Evolutionary conservation across 2,888 invertebrate species (phyloP).

Genomic region (Dryococelus australis): DNA sequence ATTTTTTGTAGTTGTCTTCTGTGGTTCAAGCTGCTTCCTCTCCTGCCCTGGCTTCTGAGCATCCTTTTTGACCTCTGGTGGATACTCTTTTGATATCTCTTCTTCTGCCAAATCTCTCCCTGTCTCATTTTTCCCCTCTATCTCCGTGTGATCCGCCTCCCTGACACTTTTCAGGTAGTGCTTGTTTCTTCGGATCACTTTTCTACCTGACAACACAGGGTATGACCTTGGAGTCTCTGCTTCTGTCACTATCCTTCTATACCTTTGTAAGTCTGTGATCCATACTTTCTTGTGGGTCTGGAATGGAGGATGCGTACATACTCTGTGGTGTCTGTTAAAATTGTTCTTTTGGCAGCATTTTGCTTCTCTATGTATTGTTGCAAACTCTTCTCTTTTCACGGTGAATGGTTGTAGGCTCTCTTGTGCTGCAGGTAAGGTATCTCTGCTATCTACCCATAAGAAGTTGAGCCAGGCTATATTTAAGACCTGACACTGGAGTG

Average conservation of each 20-base stretch:
- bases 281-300: background rate
- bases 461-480: background rate
- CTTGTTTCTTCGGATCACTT: background rate
- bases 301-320: background rate
- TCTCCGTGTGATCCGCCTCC: background rate
- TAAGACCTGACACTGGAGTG: background rate
- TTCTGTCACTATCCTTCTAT: background rate
- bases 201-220: background rate
- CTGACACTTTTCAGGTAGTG: background rate
- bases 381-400: background rate
- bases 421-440: background rate
- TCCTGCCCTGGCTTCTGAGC: background rate
- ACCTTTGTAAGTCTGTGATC: background rate
- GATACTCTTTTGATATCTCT: background rate
- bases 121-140: background rate
- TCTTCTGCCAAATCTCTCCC: background rate
- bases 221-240: background rate
- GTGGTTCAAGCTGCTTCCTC: background rate
- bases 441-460: background rate
- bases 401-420: background rate
- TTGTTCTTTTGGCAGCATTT: background rate
- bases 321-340: background rate
- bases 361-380: background rate
- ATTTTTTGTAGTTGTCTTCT: background rate
- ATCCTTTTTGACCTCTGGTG: background rate